Evolutionary conservation across 2,113 vertebrate genomes (phyloP).

Genomic region (Ictidomys tridecemlineatus): DNA sequence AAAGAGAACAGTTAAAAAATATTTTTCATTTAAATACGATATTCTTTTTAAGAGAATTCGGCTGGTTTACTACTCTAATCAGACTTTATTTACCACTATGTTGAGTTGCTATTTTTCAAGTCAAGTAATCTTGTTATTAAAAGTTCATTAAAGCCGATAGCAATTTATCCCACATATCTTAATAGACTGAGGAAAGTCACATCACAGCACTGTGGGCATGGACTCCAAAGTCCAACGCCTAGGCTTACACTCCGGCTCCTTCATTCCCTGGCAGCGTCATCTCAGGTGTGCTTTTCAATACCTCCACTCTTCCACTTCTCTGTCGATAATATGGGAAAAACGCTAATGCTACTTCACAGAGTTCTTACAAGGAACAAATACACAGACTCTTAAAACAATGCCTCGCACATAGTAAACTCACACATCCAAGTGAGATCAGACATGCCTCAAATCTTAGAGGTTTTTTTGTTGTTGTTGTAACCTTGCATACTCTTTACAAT

Average conservation of each 20-base stretch:
- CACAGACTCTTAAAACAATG: not conserved
- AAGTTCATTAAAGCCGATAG: not conserved
- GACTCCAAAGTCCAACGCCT: not conserved
- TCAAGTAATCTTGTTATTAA: not conserved
- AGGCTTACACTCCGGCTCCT: not conserved
- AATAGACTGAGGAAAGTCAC: not conserved
- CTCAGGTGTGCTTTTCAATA: not conserved
- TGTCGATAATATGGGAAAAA: not conserved
- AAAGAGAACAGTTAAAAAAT: conserved; percentile 35
- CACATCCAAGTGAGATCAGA: not conserved
- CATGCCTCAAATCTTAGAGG: not conserved
- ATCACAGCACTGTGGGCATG: not conserved
- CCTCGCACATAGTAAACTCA: not conserved
- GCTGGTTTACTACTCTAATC: not conserved
- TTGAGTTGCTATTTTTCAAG: not conserved
- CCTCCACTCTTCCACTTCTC: not conserved
- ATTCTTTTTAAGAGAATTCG: conserved; percentile 41
- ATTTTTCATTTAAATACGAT: conserved; percentile 57
- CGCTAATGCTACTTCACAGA: not conserved
- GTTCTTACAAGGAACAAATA: not conserved
- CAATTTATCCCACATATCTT: not conserved
- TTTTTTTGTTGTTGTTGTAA: not conserved
- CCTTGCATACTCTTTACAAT: not conserved
- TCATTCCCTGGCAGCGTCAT: not conserved
- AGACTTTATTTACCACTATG: conserved; percentile 18